These are phyloP conservation scores for Gracilinanus agilis DNA, from an alignment of 2,113 vertebrate species.

Conservation along the genomic window DNA sequence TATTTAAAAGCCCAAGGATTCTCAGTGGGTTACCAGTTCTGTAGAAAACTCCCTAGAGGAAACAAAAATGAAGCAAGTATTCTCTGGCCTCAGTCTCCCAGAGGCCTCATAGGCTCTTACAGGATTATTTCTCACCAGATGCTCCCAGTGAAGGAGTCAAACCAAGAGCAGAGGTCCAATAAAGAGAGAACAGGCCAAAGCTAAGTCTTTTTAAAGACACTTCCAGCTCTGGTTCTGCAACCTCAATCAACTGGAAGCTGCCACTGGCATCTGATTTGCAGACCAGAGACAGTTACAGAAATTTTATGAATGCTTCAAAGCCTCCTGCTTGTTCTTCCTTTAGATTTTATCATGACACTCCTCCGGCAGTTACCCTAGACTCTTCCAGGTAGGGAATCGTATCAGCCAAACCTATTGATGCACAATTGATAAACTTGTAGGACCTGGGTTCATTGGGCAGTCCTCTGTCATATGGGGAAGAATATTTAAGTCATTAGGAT, in stretches of 20 bases:
- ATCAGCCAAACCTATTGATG: neutral
- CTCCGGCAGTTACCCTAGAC: neutral
- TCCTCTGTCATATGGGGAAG: neutral
- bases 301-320: neutral
- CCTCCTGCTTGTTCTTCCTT: neutral
- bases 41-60: conserved; percentile 32
- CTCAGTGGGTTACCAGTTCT: conserved; percentile 1
- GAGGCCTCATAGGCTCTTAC: neutral
- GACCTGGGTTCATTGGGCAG: neutral
- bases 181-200: neutral
- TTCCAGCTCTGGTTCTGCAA: neutral
- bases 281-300: neutral
- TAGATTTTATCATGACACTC: neutral
- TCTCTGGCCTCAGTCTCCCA: neutral
- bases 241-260: neutral
- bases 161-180: neutral
- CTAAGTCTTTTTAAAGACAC: neutral
- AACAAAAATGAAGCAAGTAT: neutral
- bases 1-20: conserved; percentile 10
- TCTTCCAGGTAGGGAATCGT: neutral
- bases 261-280: neutral
- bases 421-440: neutral
- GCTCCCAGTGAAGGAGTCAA: neutral
- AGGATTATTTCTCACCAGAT: neutral
- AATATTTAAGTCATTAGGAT: neutral